These are phyloP conservation scores for Drosophila triauraria DNA, from an alignment of 1,140 invertebrate species.

Conservation along the genomic window DNA sequence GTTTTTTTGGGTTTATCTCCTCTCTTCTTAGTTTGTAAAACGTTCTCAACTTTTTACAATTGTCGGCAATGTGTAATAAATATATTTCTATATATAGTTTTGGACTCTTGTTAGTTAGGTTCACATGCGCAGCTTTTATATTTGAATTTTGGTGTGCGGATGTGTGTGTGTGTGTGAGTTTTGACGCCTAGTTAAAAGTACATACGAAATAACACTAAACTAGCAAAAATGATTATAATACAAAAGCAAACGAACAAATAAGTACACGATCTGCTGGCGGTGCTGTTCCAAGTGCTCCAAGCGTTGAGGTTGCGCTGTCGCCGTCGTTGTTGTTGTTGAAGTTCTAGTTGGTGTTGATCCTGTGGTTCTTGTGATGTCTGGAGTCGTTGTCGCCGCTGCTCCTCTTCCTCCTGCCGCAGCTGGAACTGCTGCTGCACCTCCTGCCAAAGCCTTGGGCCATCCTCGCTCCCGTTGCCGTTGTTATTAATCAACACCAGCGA, in stretches of 20 bases:
- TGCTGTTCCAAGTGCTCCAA: conserved; percentile 57
- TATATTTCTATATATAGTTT: conserved; percentile 47
- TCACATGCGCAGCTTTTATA: conserved; percentile 45
- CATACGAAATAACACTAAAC: conserved; percentile 81
- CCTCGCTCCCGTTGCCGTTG: conserved; percentile 66
- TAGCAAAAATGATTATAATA: conserved; percentile 84
- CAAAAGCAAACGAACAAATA: conserved; percentile 84
- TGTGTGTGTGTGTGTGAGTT: conserved; percentile 37
- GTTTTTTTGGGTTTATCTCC: conserved; percentile 7
- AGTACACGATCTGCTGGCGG: conserved; percentile 81
- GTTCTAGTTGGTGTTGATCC: conserved; percentile 26
- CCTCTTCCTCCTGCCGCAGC: conserved; percentile 34
- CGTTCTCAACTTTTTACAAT: conserved; percentile 73
- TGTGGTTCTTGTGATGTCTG: conserved; percentile 36
- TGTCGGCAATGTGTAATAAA: conserved; percentile 55
- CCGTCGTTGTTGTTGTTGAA: conserved; percentile 34
- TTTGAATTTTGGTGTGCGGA: conserved; percentile 24
- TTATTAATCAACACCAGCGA: conserved; percentile 97
- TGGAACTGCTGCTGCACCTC: conserved; percentile 62
- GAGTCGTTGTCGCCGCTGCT: conserved; percentile 34
- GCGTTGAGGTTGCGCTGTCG: conserved; percentile 51
- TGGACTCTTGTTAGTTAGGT: conserved; percentile 47
- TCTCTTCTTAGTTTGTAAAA: conserved; percentile 53
- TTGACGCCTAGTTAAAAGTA: conserved; percentile 68
- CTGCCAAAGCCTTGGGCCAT: conserved; percentile 56